Conservation (phyloP, 2,797 vertebrate species). For the Labroides dimidiatus region DNA sequence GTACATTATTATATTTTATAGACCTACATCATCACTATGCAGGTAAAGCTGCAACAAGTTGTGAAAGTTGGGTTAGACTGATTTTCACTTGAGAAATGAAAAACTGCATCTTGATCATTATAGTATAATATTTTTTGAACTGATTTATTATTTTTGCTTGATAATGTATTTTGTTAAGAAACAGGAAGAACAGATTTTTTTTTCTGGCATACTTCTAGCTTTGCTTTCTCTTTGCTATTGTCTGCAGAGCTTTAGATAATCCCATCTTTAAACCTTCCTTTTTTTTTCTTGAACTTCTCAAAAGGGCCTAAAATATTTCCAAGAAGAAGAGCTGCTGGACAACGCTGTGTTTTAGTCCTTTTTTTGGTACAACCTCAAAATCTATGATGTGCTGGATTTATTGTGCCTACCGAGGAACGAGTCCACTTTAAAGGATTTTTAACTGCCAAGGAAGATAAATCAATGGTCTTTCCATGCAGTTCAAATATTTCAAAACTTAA, state of each 20-base stretch:
- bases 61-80: too few species aligned
- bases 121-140: background rate
- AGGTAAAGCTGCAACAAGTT: too few species aligned
- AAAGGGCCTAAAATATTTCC: background rate
- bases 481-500: constrained; percentile 22
- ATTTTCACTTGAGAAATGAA: background rate
- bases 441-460: constrained; percentile 44
- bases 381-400: constrained; percentile 33
- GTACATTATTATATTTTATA: too few species aligned
- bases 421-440: constrained; percentile 12
- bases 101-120: background rate
- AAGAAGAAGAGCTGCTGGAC: constrained; percentile 21
- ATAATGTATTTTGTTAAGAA: background rate
- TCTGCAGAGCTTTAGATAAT: too few species aligned
- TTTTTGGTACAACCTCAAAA: constrained; percentile 16
- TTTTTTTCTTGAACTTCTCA: background rate
- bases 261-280: background rate
- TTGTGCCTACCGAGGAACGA: background rate
- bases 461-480: background rate
- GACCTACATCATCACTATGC: too few species aligned
- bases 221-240: too few species aligned
- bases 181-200: background rate
- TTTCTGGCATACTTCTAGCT: background rate
- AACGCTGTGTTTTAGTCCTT: background rate
- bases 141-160: background rate